These are phyloP conservation scores for Ennomos fuscantarius DNA, from an alignment of 2,888 invertebrate genomes.

Conservation along the genomic window DNA sequence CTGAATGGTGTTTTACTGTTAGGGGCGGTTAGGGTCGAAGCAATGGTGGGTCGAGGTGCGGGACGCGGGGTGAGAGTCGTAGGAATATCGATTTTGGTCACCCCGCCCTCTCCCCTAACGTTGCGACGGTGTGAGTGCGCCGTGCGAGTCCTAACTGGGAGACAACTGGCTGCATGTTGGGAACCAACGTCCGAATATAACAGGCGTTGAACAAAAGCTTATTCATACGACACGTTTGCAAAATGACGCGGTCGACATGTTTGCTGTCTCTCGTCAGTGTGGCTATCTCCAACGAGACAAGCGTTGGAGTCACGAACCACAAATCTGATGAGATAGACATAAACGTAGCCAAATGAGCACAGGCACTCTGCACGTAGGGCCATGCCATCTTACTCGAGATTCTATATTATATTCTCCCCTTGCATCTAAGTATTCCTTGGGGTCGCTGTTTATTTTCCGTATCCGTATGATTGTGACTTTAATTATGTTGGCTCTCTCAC, in stretches of 20 bases:
- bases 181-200: conserved; percentile 63
- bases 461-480: conserved; percentile 40
- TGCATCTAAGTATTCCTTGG: conserved; percentile 37
- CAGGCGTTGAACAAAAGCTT: conserved; percentile 61
- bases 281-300: conserved; percentile 24
- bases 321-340: conserved; percentile 7
- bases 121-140: conserved; percentile 82
- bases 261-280: conserved; percentile 24
- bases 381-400: conserved; percentile 30
- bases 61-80: conserved; percentile 75
- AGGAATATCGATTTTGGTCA: conserved; percentile 83
- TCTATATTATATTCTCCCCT: conserved; percentile 31
- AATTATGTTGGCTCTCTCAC: conserved; percentile 40
- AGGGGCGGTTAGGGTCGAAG: conserved; percentile 80
- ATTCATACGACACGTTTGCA: conserved; percentile 56
- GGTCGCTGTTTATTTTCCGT: conserved; percentile 36
- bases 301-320: conserved; percentile 35
- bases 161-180: conserved; percentile 61
- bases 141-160: conserved; percentile 66
- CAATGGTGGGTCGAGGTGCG: conserved; percentile 64
- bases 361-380: conserved; percentile 21
- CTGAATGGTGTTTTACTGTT: conserved; percentile 74
- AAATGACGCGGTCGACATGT: conserved; percentile 50
- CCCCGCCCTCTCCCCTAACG: conserved; percentile 77
- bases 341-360: conserved; percentile 16